Percentiles rank a stretch among this genome's conserved stretches.
These are phyloP conservation scores for Ascaphus truei DNA, from an alignment of 2,113 vertebrate genomes.

Conservation along the genomic window DNA sequence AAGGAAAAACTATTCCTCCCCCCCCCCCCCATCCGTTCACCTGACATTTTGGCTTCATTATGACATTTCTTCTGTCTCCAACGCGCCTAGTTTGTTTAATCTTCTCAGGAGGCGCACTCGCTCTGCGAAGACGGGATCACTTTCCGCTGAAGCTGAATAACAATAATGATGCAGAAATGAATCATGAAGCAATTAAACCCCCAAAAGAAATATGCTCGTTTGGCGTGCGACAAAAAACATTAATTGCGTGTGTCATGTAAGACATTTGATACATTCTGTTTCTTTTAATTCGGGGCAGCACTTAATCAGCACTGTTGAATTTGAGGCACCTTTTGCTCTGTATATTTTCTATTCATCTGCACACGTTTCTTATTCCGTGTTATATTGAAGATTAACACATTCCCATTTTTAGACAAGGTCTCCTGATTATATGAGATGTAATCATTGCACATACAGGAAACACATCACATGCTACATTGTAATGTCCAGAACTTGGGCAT, in stretches of 20 bases:
- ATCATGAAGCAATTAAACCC: slow-evolving; percentile 7
- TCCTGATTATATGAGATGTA: too few relatives aligned
- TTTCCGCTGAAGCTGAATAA: not conserved
- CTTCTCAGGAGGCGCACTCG: not conserved
- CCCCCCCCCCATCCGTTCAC: too few relatives aligned
- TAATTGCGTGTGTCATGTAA: slow-evolving; percentile 13
- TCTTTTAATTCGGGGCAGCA: not conserved
- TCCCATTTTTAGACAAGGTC: too few relatives aligned
- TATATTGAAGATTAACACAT: too few relatives aligned
- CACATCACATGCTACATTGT: too few relatives aligned
- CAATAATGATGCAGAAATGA: slow-evolving; percentile 4
- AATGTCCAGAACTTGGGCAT: too few relatives aligned
- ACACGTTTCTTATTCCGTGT: too few relatives aligned
- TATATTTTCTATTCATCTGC: too few relatives aligned
- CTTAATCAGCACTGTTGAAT: not conserved
- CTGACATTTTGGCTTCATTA: not conserved
- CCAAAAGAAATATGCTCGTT: not conserved
- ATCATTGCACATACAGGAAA: too few relatives aligned
- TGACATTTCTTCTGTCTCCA: not conserved
- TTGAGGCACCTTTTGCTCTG: too few relatives aligned
- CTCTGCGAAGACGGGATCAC: not conserved
- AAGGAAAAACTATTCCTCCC: not conserved
- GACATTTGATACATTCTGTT: not conserved
- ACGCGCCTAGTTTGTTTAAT: not conserved
- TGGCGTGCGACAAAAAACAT: slow-evolving; percentile 12